A percentile compares a stretch with the other conserved stretches of the same genome.
Evolutionary conservation across 2,797 vertebrate species (phyloP).

Genomic region (Carduelis carduelis): DNA sequence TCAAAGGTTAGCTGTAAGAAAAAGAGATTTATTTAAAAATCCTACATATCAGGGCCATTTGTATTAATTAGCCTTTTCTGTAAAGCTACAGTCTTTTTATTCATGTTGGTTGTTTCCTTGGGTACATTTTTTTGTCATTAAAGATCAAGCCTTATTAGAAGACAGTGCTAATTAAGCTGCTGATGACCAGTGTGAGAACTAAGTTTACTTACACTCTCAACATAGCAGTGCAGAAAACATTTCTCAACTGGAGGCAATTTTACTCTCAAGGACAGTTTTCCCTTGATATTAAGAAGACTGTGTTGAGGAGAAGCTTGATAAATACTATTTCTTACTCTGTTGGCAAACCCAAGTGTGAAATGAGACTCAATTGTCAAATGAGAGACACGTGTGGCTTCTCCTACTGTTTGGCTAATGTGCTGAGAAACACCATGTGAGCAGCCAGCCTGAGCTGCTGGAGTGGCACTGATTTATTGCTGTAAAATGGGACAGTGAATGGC

Average conservation of each 20-base stretch:
- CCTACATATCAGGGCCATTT: background rate
- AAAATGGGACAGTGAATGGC: background rate
- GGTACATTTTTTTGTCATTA: background rate
- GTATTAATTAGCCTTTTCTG: slow-evolving; percentile 29
- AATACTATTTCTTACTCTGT: background rate
- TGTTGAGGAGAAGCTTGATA: background rate
- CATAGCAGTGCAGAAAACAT: slow-evolving; percentile 54
- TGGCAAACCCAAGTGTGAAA: background rate
- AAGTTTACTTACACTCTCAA: slow-evolving; percentile 64
- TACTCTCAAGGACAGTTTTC: slow-evolving; percentile 60
- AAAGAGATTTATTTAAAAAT: background rate
- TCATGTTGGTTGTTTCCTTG: slow-evolving; percentile 7
- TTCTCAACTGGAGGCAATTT: slow-evolving; percentile 69
- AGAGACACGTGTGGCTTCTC: background rate
- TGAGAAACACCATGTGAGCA: background rate
- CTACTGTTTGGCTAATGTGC: background rate
- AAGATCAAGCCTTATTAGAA: background rate
- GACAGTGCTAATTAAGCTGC: slow-evolving; percentile 43
- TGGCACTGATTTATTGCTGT: background rate
- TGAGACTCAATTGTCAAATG: background rate
- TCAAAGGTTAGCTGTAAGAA: background rate
- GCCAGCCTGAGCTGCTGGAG: background rate
- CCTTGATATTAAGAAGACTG: background rate
- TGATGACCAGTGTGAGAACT: slow-evolving; percentile 50
- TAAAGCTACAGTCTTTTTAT: slow-evolving; percentile 52